Percentiles rank a stretch among this genome's conserved stretches.
phyloP scores from a whole-genome alignment of 1,140 invertebrate species.

The Eriocheir sinensis region DNA sequence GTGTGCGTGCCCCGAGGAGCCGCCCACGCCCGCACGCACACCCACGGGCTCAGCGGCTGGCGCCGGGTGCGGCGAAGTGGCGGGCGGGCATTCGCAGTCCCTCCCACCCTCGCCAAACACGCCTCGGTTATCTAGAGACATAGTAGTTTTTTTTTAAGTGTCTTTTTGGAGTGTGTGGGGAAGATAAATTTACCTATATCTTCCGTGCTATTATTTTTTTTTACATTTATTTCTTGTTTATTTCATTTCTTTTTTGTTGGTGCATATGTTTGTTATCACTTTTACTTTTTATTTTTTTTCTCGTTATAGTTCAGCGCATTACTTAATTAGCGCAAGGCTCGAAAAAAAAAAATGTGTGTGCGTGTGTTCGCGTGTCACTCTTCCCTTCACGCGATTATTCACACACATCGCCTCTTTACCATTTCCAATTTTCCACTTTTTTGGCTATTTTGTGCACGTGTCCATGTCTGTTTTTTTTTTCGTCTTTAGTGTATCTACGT shows the following conservation, averaged over 20 bases:
- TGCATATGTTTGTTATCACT: not conserved
- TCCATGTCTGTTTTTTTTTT: not conserved
- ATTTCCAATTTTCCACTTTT: no score
- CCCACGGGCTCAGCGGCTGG: not conserved
- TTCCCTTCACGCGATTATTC: no score
- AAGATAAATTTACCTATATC: not conserved
- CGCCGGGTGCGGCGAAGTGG: conserved; percentile 41
- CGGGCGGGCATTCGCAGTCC: conserved; percentile 51
- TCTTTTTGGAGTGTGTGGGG: no score
- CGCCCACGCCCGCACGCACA: conserved; percentile 23
- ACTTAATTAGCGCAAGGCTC: no score
- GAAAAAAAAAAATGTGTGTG: no score
- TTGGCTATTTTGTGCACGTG: not conserved
- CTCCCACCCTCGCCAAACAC: not conserved
- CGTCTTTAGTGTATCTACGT: no score
- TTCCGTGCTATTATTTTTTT: not conserved
- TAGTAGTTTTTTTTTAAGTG: no score
- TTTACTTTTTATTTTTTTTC: no score
- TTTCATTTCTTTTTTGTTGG: not conserved
- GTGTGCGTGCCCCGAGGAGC: conserved; percentile 47
- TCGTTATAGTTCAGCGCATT: no score
- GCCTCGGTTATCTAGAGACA: conserved; percentile 42
- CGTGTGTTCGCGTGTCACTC: no score
- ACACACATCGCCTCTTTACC: no score
- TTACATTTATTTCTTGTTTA: not conserved